Evolutionary conservation across 2,113 vertebrate species (phyloP), one percentile per base, ranked within the genome.

Genomic region (Alligator mississippiensis): DNA sequence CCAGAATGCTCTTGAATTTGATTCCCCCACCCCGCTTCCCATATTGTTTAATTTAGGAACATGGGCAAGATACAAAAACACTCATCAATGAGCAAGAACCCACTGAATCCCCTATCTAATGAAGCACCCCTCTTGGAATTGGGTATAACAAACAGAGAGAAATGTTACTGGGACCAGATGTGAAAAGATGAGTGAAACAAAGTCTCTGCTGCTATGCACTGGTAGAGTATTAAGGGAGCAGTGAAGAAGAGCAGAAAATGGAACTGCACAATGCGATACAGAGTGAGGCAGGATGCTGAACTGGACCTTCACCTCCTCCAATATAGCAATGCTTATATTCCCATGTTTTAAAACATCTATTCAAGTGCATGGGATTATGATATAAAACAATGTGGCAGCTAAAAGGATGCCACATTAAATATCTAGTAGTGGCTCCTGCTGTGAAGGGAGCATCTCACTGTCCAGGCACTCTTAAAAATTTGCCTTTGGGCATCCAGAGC

Each of bases 391-490:
- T 0, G 1, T 14, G 58, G 17, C 90, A 89, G 92, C 64, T 9
- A 70, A 84, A n/a, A n/a, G 28, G 55, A 88, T 54, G 14, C 55
- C 84, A 27, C 17, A 64, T 76, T 75, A 75, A 89, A 82, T 9
- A 82, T 24, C 30, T 84, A 3, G 2, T 66, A 72, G 68, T 63
- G 94, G 82, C 54, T 83, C 88, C 77, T 55, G 34, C n/a, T 82
- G 78, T 47, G 9, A 47, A 47, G 47, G 47, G 47, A 11, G 9
- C 30, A 88, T 80, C 82, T 62, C 18, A n/a, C 85, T 77, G 58
- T 90, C 58, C 68, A 79, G 47, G 30, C 60, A 59, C 24, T 85
- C 83, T 77, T 74, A 88, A 76, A 85, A 83, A 38, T 61, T 90
- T 1, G 0, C 25, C 81, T 92, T 80, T 83, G 84, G 92, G 80